Base-by-base conservation (phyloP, 2,888 invertebrate species). In the Eupithecia pulchellata region DNA sequence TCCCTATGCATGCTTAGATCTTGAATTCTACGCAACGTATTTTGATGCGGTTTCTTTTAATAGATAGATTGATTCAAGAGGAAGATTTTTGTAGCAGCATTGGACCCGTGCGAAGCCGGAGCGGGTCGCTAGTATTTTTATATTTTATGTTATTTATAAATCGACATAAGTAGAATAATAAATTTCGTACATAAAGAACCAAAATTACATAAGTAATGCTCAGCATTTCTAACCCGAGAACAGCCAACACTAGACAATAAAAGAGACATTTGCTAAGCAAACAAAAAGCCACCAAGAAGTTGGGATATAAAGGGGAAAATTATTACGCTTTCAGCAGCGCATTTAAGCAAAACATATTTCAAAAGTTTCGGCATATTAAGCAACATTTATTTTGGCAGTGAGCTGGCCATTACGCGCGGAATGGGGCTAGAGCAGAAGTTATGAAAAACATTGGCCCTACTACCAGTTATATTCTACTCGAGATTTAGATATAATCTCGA, bases 301-400 rank as follows among this genome's bases (percentile, higher is more conserved):
- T 78, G 68, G 73, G 70, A 88, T 91, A 93, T 92, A 92, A 92
- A 91, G 91, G 84, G 86, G 87, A 89, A 88, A 93, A 90, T 92
- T 93, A 93, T 91, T 83, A 86, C 87, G 90, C 93, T 94, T 91
- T 94, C 93, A 93, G 89, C 92, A 86, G 88, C 91, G 90, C 93
- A 93, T 94, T 93, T 93, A 93, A 91, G 89, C 89, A 85, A 82
- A 89, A 86, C 93, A 93, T 94, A 93, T 93, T 94, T 93, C 93
- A 93, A 91, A 93, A 93, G 91, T 94, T 93, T 92, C 89, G 86
- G 89, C 91, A 90, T 93, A 93, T 93, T 93, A 93, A 91, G 93
- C 91, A 92, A 92, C 92, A 93, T 93, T 93, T 93, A 92, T 93
- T 94, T 93, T 94, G 94, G 94, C 93, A 93, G 91, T 89, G 91